Evolutionary conservation across 2,888 invertebrate genomes (phyloP), one percentile per base, ranked within the genome.

Genomic region (Erynnis tages): DNA sequence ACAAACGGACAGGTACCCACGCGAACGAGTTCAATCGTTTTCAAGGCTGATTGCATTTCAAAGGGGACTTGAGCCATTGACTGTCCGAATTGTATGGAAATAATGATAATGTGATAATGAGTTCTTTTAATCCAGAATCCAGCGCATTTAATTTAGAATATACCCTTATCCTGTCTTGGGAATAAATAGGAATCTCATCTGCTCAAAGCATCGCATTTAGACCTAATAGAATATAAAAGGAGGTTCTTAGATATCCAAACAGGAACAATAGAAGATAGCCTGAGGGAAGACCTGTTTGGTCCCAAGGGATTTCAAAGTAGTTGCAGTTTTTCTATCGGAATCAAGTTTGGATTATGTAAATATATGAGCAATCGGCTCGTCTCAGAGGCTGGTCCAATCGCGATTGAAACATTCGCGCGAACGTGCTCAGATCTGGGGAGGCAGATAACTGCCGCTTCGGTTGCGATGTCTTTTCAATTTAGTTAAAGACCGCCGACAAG

Each of bases 371-470:
- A 76, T 79, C 58, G 54, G 59, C 75, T 76, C 71, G 64, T 69
- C 62, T n/a, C n/a, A n/a, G n/a, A n/a, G n/a, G n/a, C n/a, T n/a
- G 76, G 73, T 80, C 65, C 62, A 72, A 77, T 79, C 74, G 69
- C 76, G 82, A 84, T 86, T 82, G 77, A 84, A 82, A 79, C 71
- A 74, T 83, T 76, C 71, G 62, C 68, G 63, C 65, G 67, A 66
- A 65, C 54, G 46, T 32, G 41, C 34, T 61, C 37, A 21, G 75
- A 79, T 78, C 66, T 63, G 63, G 67, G 61, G 62, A 71, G 65
- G 54, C 11, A 61, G 73, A 73, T 78, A 78, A 75, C 58, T 57
- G 64, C 60, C 65, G 65, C 63, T 61, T 59, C 66, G 66, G 63
- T 65, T 62, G 63, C 65, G 68, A 67, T 63, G 70, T 73, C 73